Evolutionary conservation across 2,888 invertebrate genomes (phyloP).

Genomic region (Cryptus viduatorius): DNA sequence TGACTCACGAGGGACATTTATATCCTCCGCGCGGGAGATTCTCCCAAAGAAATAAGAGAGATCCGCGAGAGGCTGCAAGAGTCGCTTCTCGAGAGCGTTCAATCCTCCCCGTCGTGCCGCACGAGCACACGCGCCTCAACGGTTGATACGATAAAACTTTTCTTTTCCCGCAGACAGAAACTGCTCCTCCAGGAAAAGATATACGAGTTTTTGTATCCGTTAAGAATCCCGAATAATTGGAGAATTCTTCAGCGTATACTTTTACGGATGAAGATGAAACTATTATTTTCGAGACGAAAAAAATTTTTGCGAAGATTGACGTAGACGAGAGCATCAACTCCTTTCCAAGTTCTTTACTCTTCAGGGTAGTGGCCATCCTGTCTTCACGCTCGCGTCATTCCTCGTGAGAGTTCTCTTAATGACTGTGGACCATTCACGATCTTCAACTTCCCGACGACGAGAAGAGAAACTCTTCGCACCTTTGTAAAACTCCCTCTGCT

Average conservation of each 20-base stretch:
- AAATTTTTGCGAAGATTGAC: conserved; percentile 1
- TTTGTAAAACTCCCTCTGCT: conserved; percentile 4
- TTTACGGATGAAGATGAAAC: not conserved
- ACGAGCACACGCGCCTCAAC: not conserved
- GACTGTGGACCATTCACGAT: conserved; percentile 39
- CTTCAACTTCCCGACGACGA: conserved; percentile 39
- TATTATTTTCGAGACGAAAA: conserved; percentile 3
- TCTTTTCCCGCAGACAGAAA: conserved; percentile 1
- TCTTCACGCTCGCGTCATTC: conserved; percentile 19
- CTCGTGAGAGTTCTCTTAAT: conserved; percentile 31
- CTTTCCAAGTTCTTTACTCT: not conserved
- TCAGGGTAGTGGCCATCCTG: not conserved
- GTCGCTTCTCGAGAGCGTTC: conserved; percentile 17
- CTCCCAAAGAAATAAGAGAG: conserved; percentile 37
- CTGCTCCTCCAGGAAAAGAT: not conserved
- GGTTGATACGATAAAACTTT: conserved; percentile 56
- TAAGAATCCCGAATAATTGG: conserved; percentile 4
- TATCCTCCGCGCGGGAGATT: conserved; percentile 40
- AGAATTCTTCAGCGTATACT: not conserved
- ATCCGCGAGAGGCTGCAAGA: conserved; percentile 6
- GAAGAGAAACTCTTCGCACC: conserved; percentile 47
- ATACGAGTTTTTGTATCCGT: conserved; percentile 31
- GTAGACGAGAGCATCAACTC: not conserved
- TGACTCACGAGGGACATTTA: conserved; percentile 63
- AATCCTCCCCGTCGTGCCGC: not conserved